These are phyloP conservation scores for Falcaria lacertinaria DNA, from an alignment of 2,888 invertebrate genomes.

Conservation along the genomic window DNA sequence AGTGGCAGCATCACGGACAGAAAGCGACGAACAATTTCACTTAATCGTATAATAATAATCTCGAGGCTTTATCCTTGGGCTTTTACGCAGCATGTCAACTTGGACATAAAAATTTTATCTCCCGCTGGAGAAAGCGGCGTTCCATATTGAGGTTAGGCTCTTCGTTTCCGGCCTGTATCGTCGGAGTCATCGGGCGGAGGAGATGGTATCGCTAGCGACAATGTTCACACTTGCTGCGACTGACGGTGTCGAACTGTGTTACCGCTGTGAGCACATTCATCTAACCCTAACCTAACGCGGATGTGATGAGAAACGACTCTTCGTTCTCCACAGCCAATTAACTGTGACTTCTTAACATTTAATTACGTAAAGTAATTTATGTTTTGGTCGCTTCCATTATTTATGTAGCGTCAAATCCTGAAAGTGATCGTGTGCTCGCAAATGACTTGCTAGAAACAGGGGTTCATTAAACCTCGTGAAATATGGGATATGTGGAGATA, in stretches of 20 bases:
- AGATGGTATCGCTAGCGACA: slow-evolving; percentile 32
- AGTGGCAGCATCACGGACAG: slow-evolving; percentile 13
- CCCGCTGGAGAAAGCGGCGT: slow-evolving; percentile 45
- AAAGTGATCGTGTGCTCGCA: background rate
- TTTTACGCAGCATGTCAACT: slow-evolving; percentile 33
- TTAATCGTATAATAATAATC: slow-evolving; percentile 31
- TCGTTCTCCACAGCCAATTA: slow-evolving; percentile 34
- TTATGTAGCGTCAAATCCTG: slow-evolving; percentile 2
- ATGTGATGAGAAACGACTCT: slow-evolving; percentile 8
- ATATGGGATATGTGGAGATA: slow-evolving; percentile 1
- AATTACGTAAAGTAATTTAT: slow-evolving; percentile 24
- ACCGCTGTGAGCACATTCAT: background rate
- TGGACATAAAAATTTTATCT: slow-evolving; percentile 49
- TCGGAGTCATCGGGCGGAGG: slow-evolving; percentile 25
- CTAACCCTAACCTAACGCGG: slow-evolving; percentile 1
- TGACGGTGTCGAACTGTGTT: background rate
- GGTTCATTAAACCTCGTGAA: background rate
- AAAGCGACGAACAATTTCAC: slow-evolving; percentile 35
- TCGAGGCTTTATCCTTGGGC: slow-evolving; percentile 41
- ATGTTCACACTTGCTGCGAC: slow-evolving; percentile 30
- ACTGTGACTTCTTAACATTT: slow-evolving; percentile 18
- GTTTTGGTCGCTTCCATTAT: slow-evolving; percentile 4
- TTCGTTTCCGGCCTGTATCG: slow-evolving; percentile 33
- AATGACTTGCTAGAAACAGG: background rate
- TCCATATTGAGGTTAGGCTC: slow-evolving; percentile 30